These are phyloP conservation scores for Nematopogon swammerdamellus DNA, from an alignment of 2,888 invertebrate species.

Conservation along the genomic window DNA sequence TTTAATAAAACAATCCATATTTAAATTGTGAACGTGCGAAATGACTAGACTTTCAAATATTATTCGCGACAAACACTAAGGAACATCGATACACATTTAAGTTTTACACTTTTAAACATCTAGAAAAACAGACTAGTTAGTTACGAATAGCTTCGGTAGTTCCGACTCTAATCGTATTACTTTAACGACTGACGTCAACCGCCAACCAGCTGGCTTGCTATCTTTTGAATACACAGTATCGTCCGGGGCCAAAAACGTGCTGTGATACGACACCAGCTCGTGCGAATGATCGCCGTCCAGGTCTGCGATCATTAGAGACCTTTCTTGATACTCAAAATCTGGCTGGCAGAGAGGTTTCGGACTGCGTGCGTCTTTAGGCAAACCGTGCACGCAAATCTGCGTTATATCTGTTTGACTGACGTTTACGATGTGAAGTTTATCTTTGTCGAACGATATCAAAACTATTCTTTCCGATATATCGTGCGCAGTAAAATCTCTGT, in stretches of 20 bases:
- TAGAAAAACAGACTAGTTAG: background rate
- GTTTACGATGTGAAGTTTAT: constrained; percentile 71
- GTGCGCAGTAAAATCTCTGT: constrained; percentile 48
- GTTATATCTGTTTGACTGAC: constrained; percentile 75
- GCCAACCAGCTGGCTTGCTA: constrained; percentile 46
- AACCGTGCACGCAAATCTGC: constrained; percentile 62
- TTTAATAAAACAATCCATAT: too few relatives aligned
- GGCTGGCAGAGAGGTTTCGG: constrained; percentile 64
- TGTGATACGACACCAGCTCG: constrained; percentile 74
- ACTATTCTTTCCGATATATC: constrained; percentile 70
- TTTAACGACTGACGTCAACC: constrained; percentile 64
- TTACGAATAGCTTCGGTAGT: constrained; percentile 64
- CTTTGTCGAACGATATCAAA: constrained; percentile 74
- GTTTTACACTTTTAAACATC: too few relatives aligned
- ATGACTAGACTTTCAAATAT: background rate
- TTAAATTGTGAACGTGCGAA: background rate
- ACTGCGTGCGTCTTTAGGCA: constrained; percentile 23
- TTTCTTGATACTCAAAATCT: constrained; percentile 67
- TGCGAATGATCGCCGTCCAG: constrained; percentile 72
- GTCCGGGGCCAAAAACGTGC: constrained; percentile 56
- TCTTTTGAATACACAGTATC: constrained; percentile 17
- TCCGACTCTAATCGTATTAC: constrained; percentile 70
- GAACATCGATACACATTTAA: too few relatives aligned
- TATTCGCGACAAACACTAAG: constrained; percentile 10
- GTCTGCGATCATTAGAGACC: constrained; percentile 71